A percentile compares a stretch with the other conserved stretches of the same genome.
These are phyloP conservation scores for Oncorhynchus gorbuscha DNA, from an alignment of 2,113 vertebrate species.

Conservation along the genomic window DNA sequence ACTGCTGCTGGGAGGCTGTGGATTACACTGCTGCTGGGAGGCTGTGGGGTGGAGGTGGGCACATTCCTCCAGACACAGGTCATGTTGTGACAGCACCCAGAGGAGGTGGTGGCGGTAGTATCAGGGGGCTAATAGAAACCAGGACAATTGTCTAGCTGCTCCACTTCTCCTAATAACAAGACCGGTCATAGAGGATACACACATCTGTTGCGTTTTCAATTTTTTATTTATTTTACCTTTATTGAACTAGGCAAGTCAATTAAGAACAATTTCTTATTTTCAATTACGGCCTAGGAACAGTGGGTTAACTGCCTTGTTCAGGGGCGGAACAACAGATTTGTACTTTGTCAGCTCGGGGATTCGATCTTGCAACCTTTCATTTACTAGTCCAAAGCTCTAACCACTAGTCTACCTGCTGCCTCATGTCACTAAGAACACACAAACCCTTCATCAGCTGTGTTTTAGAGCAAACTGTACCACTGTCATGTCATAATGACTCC, in stretches of 20 bases:
- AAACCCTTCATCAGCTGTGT: neutral
- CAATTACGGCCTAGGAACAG: no score
- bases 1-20: no score
- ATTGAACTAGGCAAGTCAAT: no score
- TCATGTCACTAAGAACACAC: neutral
- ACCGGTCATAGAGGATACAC: constrained; percentile 3
- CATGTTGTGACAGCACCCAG: constrained; percentile 63
- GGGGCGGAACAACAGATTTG: no score
- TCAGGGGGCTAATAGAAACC: constrained; percentile 33
- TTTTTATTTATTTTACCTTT: neutral
- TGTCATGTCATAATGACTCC: neutral
- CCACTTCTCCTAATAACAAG: constrained; percentile 46
- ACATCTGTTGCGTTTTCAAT: neutral
- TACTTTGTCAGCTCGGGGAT: no score
- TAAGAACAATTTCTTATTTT: no score
- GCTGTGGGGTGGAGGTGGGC: neutral
- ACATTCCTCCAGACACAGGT: constrained; percentile 59
- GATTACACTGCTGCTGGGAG: no score
- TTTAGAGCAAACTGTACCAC: neutral
- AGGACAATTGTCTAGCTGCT: constrained; percentile 16
- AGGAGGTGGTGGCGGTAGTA: constrained; percentile 21
- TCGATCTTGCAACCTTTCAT: no score
- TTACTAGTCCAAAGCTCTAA: no score
- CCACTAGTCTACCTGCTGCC: no score
- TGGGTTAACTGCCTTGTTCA: no score